Evolutionary conservation across 1,140 invertebrate species (phyloP).

Genomic region (Hypothenemus hampei): DNA sequence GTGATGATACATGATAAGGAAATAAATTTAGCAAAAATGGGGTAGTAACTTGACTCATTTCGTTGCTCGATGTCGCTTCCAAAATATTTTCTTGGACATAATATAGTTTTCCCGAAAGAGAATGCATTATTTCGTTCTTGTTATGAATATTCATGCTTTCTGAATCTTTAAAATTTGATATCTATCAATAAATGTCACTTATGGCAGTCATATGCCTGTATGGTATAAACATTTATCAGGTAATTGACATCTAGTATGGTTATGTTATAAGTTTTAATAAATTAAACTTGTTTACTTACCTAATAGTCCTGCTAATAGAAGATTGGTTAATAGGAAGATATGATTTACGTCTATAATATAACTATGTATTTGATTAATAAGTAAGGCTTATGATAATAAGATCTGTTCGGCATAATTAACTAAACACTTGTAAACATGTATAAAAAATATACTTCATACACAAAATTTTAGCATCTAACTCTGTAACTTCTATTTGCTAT

Average conservation of each 20-base stretch:
- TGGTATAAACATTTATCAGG: no score
- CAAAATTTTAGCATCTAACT: no score
- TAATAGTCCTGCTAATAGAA: slow-evolving; percentile 9
- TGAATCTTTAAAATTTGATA: no score
- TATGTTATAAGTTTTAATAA: no score
- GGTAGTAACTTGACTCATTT: neutral
- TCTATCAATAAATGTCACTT: no score
- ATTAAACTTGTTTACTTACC: slow-evolving; percentile 33
- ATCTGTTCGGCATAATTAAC: slow-evolving; percentile 15
- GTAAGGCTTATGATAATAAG: slow-evolving; percentile 22
- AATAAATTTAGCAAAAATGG: neutral
- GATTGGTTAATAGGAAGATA: slow-evolving; percentile 24
- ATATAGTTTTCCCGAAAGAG: neutral
- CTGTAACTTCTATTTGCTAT: no score
- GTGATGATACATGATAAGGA: neutral
- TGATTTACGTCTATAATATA: slow-evolving; percentile 29
- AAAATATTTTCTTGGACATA: neutral
- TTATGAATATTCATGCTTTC: no score
- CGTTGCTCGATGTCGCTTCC: neutral
- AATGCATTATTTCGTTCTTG: no score
- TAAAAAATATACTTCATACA: slow-evolving; percentile 10
- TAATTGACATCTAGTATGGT: no score
- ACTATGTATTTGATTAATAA: slow-evolving; percentile 32
- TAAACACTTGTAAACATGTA: slow-evolving; percentile 11
- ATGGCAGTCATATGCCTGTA: no score